Evolutionary conservation across 1,140 invertebrate species (phyloP).

Genomic region (Mylabris phalerata): DNA sequence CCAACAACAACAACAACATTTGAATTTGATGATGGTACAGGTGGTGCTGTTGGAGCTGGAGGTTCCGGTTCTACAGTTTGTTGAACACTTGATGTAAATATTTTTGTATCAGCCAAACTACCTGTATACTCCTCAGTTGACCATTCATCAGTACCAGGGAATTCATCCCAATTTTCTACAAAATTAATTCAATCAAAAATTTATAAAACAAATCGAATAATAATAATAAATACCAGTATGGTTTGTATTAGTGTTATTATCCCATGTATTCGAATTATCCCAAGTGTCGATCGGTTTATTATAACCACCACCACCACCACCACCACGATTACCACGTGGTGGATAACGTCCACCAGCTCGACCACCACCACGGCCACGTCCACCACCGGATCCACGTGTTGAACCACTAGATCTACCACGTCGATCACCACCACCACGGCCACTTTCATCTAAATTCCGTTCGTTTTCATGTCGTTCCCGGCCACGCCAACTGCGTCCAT

Average conservation of each 20-base stretch:
- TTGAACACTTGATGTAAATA: constrained; percentile 70
- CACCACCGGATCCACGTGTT: constrained; percentile 49
- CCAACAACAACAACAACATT: background rate
- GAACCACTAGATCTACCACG: constrained; percentile 33
- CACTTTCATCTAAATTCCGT: constrained; percentile 37
- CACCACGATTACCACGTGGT: constrained; percentile 31
- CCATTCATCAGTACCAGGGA: constrained; percentile 73
- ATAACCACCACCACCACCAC: constrained; percentile 33
- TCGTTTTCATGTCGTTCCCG: constrained; percentile 35
- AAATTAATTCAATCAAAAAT: constrained; percentile 6
- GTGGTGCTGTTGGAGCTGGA: no score
- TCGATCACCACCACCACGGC: constrained; percentile 29
- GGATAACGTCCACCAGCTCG: constrained; percentile 40
- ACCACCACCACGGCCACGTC: constrained; percentile 48
- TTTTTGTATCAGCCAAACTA: constrained; percentile 88
- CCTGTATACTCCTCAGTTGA: constrained; percentile 93
- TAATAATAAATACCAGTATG: background rate
- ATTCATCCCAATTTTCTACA: constrained; percentile 41
- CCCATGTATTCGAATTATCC: constrained; percentile 42
- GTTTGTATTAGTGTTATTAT: constrained; percentile 26
- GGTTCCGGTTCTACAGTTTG: constrained; percentile 13
- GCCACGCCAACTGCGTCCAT: constrained; percentile 40
- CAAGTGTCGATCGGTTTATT: constrained; percentile 47
- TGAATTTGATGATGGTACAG: no score
- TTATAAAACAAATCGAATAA: no score